These are phyloP conservation scores for Germaria angustata DNA, from an alignment of 2,888 invertebrate species.

Conservation along the genomic window DNA sequence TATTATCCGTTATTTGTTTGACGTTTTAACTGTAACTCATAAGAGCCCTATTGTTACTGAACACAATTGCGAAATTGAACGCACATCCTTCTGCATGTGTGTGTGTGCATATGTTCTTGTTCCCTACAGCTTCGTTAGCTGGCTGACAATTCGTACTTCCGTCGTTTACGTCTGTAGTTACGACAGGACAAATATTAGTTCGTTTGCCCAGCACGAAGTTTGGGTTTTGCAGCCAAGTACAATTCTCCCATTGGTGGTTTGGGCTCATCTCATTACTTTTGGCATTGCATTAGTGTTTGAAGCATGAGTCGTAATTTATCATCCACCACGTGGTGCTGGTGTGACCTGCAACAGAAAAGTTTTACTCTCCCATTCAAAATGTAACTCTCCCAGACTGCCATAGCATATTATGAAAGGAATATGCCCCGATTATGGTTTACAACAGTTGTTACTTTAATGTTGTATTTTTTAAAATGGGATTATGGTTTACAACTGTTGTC, in stretches of 20 bases:
- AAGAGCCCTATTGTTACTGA: conserved; percentile 76
- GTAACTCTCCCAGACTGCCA: background rate
- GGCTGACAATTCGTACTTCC: conserved; percentile 14
- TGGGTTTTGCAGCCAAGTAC: conserved; percentile 59
- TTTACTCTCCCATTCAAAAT: background rate
- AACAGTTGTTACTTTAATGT: no score
- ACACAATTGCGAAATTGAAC: conserved; percentile 61
- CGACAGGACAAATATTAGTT: conserved; percentile 45
- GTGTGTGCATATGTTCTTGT: conserved; percentile 43
- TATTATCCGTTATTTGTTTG: conserved; percentile 58
- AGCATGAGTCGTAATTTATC: conserved; percentile 54
- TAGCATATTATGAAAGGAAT: background rate
- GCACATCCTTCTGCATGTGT: conserved; percentile 46
- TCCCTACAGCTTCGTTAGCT: conserved; percentile 41
- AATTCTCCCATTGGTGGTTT: conserved; percentile 72
- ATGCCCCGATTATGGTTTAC: no score
- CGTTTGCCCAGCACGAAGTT: conserved; percentile 62
- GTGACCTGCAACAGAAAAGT: conserved; percentile 32
- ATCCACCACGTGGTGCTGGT: conserved; percentile 74
- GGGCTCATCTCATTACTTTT: conserved; percentile 34
- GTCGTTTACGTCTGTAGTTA: conserved; percentile 34
- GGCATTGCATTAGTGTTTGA: conserved; percentile 59
- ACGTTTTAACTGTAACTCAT: conserved; percentile 71
- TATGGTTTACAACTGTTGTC: no score
- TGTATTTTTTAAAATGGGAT: no score